Evolutionary conservation across 2,888 invertebrate species (phyloP).

Genomic region (Aromia moschata): DNA sequence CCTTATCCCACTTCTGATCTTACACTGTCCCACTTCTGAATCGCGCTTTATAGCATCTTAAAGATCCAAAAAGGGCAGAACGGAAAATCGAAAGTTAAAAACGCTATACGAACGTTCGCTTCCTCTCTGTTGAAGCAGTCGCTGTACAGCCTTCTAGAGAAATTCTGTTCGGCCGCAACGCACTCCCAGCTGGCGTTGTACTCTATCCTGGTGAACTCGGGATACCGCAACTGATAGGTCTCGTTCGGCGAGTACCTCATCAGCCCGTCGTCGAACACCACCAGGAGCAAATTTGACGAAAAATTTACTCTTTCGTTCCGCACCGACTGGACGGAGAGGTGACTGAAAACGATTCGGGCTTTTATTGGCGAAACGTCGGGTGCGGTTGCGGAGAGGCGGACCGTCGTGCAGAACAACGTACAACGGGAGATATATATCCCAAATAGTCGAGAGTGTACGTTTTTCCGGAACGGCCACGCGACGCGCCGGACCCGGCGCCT

Average conservation of each 20-base stretch:
- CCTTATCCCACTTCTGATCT: too few relatives aligned
- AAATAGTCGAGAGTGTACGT: too few relatives aligned
- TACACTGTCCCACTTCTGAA: too few relatives aligned
- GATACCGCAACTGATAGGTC: neutral
- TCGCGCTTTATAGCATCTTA: too few relatives aligned
- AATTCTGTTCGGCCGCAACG: neutral
- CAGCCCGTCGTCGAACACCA: slow-evolving; percentile 18
- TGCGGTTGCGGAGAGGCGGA: neutral
- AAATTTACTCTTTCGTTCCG: neutral
- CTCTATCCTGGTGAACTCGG: slow-evolving; percentile 20
- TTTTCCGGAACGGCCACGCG: neutral
- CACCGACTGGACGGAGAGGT: neutral
- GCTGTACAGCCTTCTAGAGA: slow-evolving; percentile 4
- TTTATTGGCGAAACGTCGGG: neutral
- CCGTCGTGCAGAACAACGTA: too few relatives aligned
- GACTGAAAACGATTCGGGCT: neutral
- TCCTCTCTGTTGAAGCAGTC: slow-evolving; percentile 28
- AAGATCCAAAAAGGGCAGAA: neutral
- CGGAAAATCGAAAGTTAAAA: neutral
- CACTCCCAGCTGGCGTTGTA: slow-evolving; percentile 28
- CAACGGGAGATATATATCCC: too few relatives aligned
- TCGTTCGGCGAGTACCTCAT: slow-evolving; percentile 1
- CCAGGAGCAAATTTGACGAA: slow-evolving; percentile 28
- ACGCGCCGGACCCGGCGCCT: neutral
- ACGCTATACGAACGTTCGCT: slow-evolving; percentile 29